phyloP scores from a whole-genome alignment of 1,140 invertebrate species.

The Periplaneta americana region DNA sequence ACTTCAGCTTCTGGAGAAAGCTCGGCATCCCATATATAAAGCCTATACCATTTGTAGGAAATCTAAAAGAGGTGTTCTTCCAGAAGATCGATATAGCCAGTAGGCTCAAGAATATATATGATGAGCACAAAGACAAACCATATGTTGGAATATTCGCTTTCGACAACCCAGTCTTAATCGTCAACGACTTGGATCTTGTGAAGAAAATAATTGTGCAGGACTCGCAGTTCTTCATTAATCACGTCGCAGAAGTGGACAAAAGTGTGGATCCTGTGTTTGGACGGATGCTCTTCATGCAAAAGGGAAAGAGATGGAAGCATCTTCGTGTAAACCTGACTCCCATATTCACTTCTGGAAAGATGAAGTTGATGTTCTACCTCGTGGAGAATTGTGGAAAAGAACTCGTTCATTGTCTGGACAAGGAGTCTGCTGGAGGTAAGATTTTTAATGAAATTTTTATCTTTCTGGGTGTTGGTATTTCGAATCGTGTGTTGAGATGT shows the following conservation, averaged over 20 bases:
- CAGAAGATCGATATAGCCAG: constrained; percentile 12
- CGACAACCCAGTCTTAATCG: constrained; percentile 30
- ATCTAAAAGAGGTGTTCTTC: constrained; percentile 25
- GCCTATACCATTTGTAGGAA: constrained; percentile 41
- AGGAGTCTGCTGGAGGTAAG: constrained; percentile 4
- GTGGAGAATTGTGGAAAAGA: constrained; percentile 36
- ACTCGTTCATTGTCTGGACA: background rate
- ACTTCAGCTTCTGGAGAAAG: constrained; percentile 40
- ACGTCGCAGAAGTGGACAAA: constrained; percentile 39
- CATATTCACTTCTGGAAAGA: constrained; percentile 56
- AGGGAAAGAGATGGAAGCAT: constrained; percentile 50
- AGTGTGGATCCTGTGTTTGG: constrained; percentile 41
- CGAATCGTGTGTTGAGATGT: constrained; percentile 49
- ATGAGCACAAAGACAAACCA: background rate
- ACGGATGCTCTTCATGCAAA: constrained; percentile 40
- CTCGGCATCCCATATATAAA: constrained; percentile 36
- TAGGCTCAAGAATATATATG: background rate
- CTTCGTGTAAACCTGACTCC: constrained; percentile 54
- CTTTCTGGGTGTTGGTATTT: constrained; percentile 1
- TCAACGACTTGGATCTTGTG: constrained; percentile 40
- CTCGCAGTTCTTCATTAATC: constrained; percentile 47
- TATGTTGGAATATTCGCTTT: constrained; percentile 38
- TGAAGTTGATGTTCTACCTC: constrained; percentile 49
- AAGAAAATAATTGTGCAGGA: constrained; percentile 47
- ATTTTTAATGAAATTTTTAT: constrained; percentile 19